phyloP scores from a whole-genome alignment of 2,888 invertebrate species.

The Pemphredon lugubris region DNA sequence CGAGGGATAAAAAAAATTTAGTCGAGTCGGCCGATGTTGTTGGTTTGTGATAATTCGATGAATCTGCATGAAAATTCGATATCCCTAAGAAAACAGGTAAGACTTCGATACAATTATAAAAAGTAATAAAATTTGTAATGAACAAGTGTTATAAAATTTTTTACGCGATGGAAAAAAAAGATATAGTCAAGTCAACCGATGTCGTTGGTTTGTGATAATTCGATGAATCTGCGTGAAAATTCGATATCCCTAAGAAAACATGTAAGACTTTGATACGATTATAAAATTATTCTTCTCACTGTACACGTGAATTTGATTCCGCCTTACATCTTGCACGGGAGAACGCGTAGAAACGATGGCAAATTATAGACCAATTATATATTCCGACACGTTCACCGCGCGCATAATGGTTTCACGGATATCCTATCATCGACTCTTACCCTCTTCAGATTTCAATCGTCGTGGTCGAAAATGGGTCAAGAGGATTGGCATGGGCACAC shows the following conservation, averaged over 20 bases:
- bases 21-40: too few relatives aligned
- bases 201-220: too few relatives aligned
- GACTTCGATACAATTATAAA: too few relatives aligned
- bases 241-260: neutral
- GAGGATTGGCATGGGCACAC: slow-evolving; percentile 39
- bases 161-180: too few relatives aligned
- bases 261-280: slow-evolving; percentile 3
- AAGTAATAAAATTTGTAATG: too few relatives aligned
- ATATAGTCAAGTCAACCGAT: too few relatives aligned
- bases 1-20: too few relatives aligned
- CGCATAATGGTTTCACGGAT: slow-evolving; percentile 40
- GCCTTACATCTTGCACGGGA: neutral
- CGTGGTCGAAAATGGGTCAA: slow-evolving; percentile 48
- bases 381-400: slow-evolving; percentile 26
- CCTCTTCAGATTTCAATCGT: slow-evolving; percentile 53
- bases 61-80: neutral
- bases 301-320: slow-evolving; percentile 42
- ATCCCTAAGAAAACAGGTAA: neutral
- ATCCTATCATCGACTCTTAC: slow-evolving; percentile 50
- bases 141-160: too few relatives aligned
- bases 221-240: neutral
- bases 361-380: slow-evolving; percentile 33
- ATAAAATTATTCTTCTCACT: slow-evolving; percentile 20
- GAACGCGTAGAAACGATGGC: slow-evolving; percentile 1
- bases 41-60: too few relatives aligned